Evolutionary conservation across 2,888 invertebrate species (phyloP).

Genomic region (Xestoiulus laeticollis): DNA sequence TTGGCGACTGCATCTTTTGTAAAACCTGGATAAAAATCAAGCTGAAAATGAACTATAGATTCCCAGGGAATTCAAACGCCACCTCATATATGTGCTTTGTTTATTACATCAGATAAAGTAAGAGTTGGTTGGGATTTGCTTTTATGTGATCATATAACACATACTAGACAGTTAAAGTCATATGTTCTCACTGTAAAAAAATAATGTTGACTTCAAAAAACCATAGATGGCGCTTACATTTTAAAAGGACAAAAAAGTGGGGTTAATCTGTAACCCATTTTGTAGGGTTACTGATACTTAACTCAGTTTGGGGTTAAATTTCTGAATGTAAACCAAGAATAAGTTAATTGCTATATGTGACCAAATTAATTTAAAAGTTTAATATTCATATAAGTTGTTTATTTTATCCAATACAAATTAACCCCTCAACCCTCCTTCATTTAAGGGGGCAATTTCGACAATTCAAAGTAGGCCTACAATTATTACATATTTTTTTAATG

Average conservation of each 20-base stretch:
- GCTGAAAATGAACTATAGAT: conserved; percentile 33
- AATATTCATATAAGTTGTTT: no score
- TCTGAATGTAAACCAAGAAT: no score
- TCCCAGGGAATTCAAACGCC: conserved; percentile 38
- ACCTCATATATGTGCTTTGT: conserved; percentile 36
- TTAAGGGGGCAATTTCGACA: no score
- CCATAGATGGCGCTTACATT: conserved; percentile 9
- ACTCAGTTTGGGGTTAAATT: no score
- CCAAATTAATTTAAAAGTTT: no score
- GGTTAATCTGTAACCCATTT: no score
- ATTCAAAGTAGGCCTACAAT: no score
- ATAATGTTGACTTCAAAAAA: background rate
- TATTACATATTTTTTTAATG: no score
- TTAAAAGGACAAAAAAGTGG: background rate
- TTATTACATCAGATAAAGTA: conserved; percentile 23
- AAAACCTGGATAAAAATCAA: conserved; percentile 30
- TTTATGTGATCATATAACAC: conserved; percentile 35
- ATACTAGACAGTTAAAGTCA: background rate
- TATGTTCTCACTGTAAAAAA: background rate
- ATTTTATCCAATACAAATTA: no score
- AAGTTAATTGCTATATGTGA: no score
- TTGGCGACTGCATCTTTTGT: background rate
- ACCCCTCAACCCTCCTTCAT: no score
- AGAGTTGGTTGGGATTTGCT: conserved; percentile 23
- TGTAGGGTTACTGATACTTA: no score